phyloP scores from a whole-genome alignment of 2,888 invertebrate genomes.

The Leucophora obtusa region DNA sequence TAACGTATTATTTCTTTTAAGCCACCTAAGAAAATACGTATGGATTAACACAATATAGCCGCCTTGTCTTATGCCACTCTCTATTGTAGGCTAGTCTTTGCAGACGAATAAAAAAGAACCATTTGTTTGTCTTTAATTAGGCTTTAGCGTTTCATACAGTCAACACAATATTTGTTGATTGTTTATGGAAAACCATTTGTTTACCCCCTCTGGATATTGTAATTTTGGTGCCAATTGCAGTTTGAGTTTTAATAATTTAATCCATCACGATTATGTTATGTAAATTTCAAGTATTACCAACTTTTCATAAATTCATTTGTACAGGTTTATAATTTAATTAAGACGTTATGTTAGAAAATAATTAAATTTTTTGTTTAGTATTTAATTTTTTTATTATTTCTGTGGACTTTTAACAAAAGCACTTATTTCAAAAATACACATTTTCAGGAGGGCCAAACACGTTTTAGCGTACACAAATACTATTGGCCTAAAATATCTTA shows the following conservation, averaged over 20 bases:
- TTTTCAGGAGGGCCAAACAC: no score
- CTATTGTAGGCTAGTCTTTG: neutral
- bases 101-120: neutral
- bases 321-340: neutral
- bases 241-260: neutral
- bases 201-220: neutral
- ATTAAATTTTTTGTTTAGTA: neutral
- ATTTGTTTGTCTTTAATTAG: neutral
- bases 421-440: no score
- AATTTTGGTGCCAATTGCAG: neutral
- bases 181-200: no score
- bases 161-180: no score
- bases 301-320: neutral
- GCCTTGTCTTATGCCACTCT: neutral
- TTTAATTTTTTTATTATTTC: no score
- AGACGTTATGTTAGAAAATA: neutral
- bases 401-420: no score
- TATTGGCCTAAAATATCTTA: no score
- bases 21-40: slow-evolving; percentile 19
- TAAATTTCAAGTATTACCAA: neutral
- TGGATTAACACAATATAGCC: slow-evolving; percentile 5
- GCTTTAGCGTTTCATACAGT: neutral
- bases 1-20: slow-evolving; percentile 40
- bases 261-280: neutral
- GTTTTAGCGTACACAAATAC: no score